Evolutionary conservation across 2,113 vertebrate genomes (phyloP), one percentile per base, ranked within the genome.

Genomic region (Tragelaphus scriptus): DNA sequence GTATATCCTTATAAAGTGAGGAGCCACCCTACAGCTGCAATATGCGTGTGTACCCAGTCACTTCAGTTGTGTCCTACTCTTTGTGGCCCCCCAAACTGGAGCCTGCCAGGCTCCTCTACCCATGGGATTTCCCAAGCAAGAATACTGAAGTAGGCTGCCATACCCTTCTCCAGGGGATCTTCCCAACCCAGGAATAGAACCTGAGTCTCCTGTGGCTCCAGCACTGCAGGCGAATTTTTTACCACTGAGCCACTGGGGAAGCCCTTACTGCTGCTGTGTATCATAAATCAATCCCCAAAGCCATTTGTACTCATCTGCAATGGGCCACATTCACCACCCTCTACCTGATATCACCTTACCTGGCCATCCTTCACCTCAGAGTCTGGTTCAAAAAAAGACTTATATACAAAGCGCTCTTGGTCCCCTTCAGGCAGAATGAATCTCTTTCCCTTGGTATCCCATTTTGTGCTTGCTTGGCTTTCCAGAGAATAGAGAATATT

Each of bases 401-500:
- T 61, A 17, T 92, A 61, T 59, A 88, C 21, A 68, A 86, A n/a
- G 16, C 13, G 19, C 40, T 86, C 36, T 85, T 91, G 19, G 32
- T 63, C 28, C 19, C 6, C 10, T 25, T 82, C 17, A 71, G 55
- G 32, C 26, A 49, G 15, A 80, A 96, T 61, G 49, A 81, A 85
- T 71, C 86, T 26, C 4, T 95, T 23, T 89, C 7, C n/a, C 3
- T 87, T 49, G 32, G 28, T 26, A 12, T 30, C 79, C n/a, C n/a
- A 2, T 84, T 59, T 82, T 90, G 11, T 55, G 19, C 2, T 95
- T 32, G 56, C 32, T 25, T 36, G 4, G 53, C 30, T 90, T 94
- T 91, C 86, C 23, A 84, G 49, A 75, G 58, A 86, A 21, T 86
- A 96, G 11, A 71, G 26, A 96, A 28, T 80, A 17, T 81, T 85